A percentile compares a stretch with the other conserved stretches of the same genome.
These are phyloP conservation scores for Dryadula phaetusa DNA, from an alignment of 2,888 invertebrate species.

Conservation along the genomic window DNA sequence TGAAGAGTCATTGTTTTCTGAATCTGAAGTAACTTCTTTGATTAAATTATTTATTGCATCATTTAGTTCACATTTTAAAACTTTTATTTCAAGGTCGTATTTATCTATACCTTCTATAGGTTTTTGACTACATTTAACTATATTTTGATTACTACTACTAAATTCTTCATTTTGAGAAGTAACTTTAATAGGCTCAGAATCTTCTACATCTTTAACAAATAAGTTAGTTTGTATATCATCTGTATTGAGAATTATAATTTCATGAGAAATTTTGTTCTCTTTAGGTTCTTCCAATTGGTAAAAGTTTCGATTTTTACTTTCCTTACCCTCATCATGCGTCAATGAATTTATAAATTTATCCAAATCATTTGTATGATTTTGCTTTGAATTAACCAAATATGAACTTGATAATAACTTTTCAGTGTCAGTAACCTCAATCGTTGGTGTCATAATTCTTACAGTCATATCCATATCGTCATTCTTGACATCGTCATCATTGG, in stretches of 20 bases:
- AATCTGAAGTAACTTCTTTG: conserved; percentile 72
- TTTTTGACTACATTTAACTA: conserved; percentile 37
- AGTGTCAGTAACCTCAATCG: conserved; percentile 78
- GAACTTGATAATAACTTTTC: conserved; percentile 71
- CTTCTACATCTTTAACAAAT: conserved; percentile 69
- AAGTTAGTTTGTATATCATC: conserved; percentile 72
- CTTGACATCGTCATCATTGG: conserved; percentile 75
- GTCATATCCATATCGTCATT: conserved; percentile 76
- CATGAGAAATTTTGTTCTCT: conserved; percentile 53
- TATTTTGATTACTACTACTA: conserved; percentile 27
- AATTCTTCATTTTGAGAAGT: not conserved
- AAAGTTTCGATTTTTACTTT: not conserved
- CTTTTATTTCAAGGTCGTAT: conserved; percentile 73
- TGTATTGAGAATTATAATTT: conserved; percentile 72
- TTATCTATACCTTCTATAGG: conserved; percentile 47
- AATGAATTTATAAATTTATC: conserved; percentile 12
- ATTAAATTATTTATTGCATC: conserved; percentile 78
- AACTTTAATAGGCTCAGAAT: conserved; percentile 25
- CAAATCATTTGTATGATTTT: conserved; percentile 34
- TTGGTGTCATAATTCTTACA: conserved; percentile 78
- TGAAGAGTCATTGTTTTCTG: conserved; percentile 60
- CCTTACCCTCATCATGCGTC: not conserved
- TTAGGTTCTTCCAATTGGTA: conserved; percentile 9
- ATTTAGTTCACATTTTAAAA: conserved; percentile 76
- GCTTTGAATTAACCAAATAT: conserved; percentile 52